Percentiles rank a stretch among this genome's conserved stretches.
Conservation (phyloP, 2,888 invertebrate species). For the Noctua comes region DNA sequence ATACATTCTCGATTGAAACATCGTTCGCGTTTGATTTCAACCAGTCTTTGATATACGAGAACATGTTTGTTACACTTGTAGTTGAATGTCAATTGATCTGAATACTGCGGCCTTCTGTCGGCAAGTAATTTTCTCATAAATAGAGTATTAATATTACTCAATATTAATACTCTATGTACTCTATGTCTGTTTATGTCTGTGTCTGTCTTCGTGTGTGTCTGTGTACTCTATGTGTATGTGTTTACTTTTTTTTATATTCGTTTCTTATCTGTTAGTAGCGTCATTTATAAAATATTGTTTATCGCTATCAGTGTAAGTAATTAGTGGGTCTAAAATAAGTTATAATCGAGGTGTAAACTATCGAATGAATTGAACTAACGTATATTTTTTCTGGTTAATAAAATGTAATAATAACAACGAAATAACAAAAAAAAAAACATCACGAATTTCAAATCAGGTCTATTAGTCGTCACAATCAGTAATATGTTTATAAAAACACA, state of each 20-base stretch:
- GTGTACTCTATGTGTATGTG: no score
- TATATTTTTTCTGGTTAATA: neutral
- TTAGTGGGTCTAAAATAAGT: neutral
- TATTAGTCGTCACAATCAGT: neutral
- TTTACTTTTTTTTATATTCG: neutral
- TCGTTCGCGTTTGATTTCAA: neutral
- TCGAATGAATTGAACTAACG: neutral
- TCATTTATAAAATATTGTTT: neutral
- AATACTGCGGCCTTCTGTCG: neutral
- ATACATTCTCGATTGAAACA: neutral
- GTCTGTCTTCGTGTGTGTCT: no score
- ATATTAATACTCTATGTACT: no score
- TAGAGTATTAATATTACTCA: no score
- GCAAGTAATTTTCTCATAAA: neutral
- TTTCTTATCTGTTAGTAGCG: neutral
- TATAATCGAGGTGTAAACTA: neutral
- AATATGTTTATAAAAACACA: neutral
- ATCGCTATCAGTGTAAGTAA: neutral
- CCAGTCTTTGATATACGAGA: neutral
- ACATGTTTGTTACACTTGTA: constrained; percentile 8
- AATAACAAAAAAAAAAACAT: neutral
- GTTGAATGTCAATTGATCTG: neutral
- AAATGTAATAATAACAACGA: neutral
- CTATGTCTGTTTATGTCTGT: no score
- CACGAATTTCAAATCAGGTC: neutral